phyloP scores from a whole-genome alignment of 1,140 invertebrate genomes.

The Drosophila pruinosa region DNA sequence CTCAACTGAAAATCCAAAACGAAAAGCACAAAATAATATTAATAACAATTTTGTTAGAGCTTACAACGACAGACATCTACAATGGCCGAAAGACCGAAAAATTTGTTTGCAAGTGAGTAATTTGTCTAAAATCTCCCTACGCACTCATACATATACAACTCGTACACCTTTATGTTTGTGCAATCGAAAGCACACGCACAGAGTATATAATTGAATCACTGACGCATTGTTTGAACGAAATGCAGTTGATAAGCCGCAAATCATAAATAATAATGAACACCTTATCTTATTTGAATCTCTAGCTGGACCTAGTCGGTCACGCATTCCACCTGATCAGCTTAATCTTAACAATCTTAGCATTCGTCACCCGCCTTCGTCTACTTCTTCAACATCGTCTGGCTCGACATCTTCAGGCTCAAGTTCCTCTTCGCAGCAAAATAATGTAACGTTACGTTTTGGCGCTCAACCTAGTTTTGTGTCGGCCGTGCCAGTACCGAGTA shows the following conservation, averaged over 20 bases:
- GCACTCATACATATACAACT: slow-evolving; percentile 41
- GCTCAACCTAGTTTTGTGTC: slow-evolving; percentile 46
- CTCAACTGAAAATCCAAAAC: slow-evolving; percentile 55
- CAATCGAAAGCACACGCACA: background rate
- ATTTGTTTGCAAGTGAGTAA: slow-evolving; percentile 80
- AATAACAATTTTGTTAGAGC: slow-evolving; percentile 30
- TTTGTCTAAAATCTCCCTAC: slow-evolving; percentile 36
- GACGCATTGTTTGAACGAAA: slow-evolving; percentile 48
- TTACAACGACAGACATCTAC: background rate
- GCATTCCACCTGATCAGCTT: slow-evolving; percentile 74
- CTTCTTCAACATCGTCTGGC: slow-evolving; percentile 79
- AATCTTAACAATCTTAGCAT: slow-evolving; percentile 74
- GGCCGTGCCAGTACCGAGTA: slow-evolving; percentile 22
- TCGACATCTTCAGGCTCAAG: slow-evolving; percentile 77
- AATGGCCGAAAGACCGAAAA: slow-evolving; percentile 79
- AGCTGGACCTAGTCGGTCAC: slow-evolving; percentile 70
- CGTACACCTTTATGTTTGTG: background rate
- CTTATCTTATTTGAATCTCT: slow-evolving; percentile 16
- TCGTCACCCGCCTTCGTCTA: slow-evolving; percentile 75
- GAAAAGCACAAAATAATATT: slow-evolving; percentile 32
- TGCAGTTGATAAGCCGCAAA: slow-evolving; percentile 52
- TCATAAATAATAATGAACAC: slow-evolving; percentile 11
- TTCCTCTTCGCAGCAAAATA: slow-evolving; percentile 76
- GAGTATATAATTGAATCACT: slow-evolving; percentile 22
- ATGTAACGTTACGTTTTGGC: slow-evolving; percentile 62